Conservation (phyloP, 2,113 vertebrate species). For the Bucco capensis region DNA sequence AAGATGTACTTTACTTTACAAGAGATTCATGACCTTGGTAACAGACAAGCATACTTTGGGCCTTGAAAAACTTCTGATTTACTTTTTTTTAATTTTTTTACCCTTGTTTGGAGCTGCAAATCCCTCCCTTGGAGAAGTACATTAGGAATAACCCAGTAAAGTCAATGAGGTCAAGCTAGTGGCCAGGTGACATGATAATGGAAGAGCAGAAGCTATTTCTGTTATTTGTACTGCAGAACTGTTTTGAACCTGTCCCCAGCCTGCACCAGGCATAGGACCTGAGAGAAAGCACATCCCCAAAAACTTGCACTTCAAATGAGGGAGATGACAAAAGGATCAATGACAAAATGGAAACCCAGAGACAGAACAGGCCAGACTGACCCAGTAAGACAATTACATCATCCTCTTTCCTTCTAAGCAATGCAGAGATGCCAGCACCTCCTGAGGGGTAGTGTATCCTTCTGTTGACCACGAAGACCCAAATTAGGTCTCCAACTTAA, state of each 20-base stretch:
- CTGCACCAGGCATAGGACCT: not conserved
- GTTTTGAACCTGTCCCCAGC: fast-evolving
- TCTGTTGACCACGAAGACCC: not conserved
- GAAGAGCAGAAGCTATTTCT: not conserved
- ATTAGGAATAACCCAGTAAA: not conserved
- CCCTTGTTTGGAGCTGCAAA: not conserved
- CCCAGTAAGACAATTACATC: not conserved
- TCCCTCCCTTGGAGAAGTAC: not conserved
- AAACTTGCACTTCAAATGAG: not conserved
- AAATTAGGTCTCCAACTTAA: not conserved
- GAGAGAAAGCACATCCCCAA: not conserved
- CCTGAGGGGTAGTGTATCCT: not conserved
- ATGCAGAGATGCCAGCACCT: not conserved
- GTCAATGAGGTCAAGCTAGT: not conserved
- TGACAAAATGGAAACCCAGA: not conserved
- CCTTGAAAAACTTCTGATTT: not conserved
- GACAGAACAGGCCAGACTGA: not conserved
- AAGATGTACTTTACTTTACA: not conserved
- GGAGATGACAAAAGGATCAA: not conserved
- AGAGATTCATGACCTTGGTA: not conserved
- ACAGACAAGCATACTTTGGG: not conserved
- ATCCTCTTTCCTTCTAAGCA: not conserved
- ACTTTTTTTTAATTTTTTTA: not conserved
- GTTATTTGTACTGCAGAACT: not conserved
- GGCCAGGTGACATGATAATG: not conserved